Percentiles rank a stretch among this genome's conserved stretches.
These are phyloP conservation scores for Setipinna tenuifilis DNA, from an alignment of 2,797 vertebrate species.

Conservation along the genomic window DNA sequence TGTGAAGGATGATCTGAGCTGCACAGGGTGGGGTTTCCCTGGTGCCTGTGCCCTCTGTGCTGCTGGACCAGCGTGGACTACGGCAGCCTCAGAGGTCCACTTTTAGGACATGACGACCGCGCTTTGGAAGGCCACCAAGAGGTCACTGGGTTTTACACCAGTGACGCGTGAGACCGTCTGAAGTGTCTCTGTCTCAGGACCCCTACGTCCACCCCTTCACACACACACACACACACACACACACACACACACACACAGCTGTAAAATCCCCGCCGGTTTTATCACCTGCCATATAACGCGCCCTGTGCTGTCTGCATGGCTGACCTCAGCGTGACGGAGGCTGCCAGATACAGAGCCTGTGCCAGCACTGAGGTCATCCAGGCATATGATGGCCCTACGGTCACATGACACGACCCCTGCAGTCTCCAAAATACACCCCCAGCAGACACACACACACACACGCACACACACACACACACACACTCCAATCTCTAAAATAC, in stretches of 20 bases:
- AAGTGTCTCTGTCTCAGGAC: conserved; percentile 31
- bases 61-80: background rate
- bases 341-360: conserved; percentile 34
- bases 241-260: background rate
- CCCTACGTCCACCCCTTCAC: background rate
- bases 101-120: background rate
- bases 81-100: background rate
- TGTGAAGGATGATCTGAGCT: too few relatives aligned
- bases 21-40: background rate
- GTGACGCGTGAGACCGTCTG: conserved; percentile 12
- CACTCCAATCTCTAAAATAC: too few relatives aligned
- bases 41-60: background rate
- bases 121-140: background rate
- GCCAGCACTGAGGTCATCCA: background rate
- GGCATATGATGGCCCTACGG: background rate
- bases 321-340: conserved; percentile 35
- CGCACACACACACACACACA: too few relatives aligned
- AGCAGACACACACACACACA: too few relatives aligned
- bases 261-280: conserved; percentile 46
- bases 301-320: conserved; percentile 22
- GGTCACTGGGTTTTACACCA: background rate
- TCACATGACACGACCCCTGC: too few relatives aligned
- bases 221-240: too few relatives aligned
- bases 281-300: conserved; percentile 48
- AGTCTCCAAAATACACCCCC: too few relatives aligned